Evolutionary conservation across 2,888 invertebrate species (phyloP), one percentile per base, ranked within the genome.

Genomic region (Phaonia tiefii): DNA sequence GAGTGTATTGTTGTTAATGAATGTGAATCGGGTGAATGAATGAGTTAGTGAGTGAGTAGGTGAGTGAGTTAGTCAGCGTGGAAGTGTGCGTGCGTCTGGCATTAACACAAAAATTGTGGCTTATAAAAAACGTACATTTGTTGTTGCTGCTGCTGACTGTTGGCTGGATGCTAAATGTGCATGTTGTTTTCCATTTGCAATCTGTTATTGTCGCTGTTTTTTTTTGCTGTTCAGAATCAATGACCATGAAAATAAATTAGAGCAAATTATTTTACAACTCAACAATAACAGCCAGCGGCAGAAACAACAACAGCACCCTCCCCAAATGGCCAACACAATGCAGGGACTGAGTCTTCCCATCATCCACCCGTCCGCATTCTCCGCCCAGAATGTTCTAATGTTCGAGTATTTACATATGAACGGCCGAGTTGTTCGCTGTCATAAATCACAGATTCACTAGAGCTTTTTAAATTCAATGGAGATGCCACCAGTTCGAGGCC

Each of bases 241-340:
- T 69, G 69, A 69, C 69, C 69, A 56, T 69, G 69, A 69, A 69
- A 67, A 69, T 69, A 69, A 69, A 69, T 69, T 69, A 69, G 69
- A 69, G 69, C 69, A 69, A 69, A 56, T 56, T 69, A 56, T 69
- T 69, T 69, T 69, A 69, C 69, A 69, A 69, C 69, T 69, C 69
- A 25, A 22, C 69, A 69, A 20, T 46, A 66, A 25, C 26, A 26
- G 26, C 26, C 25, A 56, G 11, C 54, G 22, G 22, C 54, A 49
- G 22, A 11, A 56, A 26, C 25, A 56, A 1, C 56, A 56, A 22
- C n/a, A 51, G 17, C 49, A 49, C 4, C 49, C 4, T 11, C 2
- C 44, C 7, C 15, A 7, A 7, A 49, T 15, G 17, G 5, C 5
- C 49, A 15, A 15, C 7, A 44, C 2, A 11, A 11, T 15, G 15